A percentile compares a stretch with the other conserved stretches of the same genome.
phyloP scores from a whole-genome alignment of 2,113 vertebrate species.

The Pygoscelis adeliae region DNA sequence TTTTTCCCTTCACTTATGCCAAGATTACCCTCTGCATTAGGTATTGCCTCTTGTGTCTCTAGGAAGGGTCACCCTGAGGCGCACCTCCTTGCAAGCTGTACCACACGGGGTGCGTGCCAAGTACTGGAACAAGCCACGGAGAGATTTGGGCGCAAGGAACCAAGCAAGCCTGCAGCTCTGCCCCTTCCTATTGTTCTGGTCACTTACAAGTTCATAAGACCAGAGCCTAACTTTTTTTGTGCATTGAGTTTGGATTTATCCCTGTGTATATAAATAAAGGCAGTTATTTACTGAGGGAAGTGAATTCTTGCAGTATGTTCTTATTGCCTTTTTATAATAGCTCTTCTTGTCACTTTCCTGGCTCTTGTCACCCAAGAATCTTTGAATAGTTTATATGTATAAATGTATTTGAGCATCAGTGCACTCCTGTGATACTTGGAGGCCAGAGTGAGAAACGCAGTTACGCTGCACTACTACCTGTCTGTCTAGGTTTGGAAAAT shows the following conservation, averaged over 20 bases:
- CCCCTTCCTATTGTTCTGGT: not conserved
- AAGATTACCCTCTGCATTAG: not conserved
- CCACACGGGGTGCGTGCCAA: accelerated
- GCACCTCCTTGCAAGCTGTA: not conserved
- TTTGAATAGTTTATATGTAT: not conserved
- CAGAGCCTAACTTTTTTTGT: not conserved
- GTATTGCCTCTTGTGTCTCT: accelerated
- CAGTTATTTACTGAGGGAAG: not conserved
- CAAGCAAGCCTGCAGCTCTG: not conserved
- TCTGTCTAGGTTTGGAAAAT: not conserved
- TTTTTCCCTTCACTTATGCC: not conserved
- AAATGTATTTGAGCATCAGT: not conserved
- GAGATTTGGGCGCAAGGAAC: not conserved
- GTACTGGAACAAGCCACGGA: not conserved
- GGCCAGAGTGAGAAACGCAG: not conserved
- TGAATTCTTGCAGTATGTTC: not conserved
- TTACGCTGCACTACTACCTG: not conserved
- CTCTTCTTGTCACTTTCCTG: not conserved
- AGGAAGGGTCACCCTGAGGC: not conserved
- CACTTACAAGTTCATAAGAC: not conserved
- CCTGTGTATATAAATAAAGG: not conserved
- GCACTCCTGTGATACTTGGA: not conserved
- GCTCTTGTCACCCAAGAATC: not conserved
- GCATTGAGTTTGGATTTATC: not conserved
- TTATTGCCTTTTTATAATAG: not conserved